A percentile compares a stretch with the other conserved stretches of the same genome.
Conservation (phyloP, 2,113 vertebrate genomes). For the Clarias gariepinus region DNA sequence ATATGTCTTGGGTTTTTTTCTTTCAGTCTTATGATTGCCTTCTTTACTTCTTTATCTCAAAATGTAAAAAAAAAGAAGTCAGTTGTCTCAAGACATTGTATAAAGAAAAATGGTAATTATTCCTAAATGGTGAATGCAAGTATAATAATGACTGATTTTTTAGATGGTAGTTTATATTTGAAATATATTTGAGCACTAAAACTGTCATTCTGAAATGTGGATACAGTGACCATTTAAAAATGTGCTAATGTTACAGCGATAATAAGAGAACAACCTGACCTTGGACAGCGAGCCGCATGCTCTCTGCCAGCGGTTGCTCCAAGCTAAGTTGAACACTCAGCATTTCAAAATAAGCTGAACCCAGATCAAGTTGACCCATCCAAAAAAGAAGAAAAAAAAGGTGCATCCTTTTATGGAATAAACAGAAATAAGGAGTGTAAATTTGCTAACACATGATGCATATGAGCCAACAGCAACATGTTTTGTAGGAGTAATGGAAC, state of each 20-base stretch:
- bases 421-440: slow-evolving; percentile 22
- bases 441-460: slow-evolving; percentile 39
- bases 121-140: too few relatives aligned
- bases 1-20: too few relatives aligned
- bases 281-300: not conserved
- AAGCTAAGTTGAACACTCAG: slow-evolving; percentile 1
- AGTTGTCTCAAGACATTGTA: too few relatives aligned
- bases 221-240: slow-evolving; percentile 7
- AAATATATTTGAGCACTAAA: not conserved
- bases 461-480: slow-evolving; percentile 48
- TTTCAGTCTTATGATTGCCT: too few relatives aligned
- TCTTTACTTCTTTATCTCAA: too few relatives aligned
- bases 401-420: slow-evolving; percentile 30
- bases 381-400: not conserved
- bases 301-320: not conserved
- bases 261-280: slow-evolving; percentile 13
- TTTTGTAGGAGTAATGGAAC: slow-evolving; percentile 41
- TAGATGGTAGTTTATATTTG: slow-evolving; percentile 2
- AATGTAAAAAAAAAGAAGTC: too few relatives aligned
- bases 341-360: slow-evolving; percentile 14
- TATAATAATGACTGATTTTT: not conserved
- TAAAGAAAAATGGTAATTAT: too few relatives aligned
- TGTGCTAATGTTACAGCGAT: not conserved
- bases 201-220: not conserved
- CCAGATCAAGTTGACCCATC: slow-evolving; percentile 43